phyloP scores from a whole-genome alignment of 2,797 vertebrate species.

The Coregonus sp. region DNA sequence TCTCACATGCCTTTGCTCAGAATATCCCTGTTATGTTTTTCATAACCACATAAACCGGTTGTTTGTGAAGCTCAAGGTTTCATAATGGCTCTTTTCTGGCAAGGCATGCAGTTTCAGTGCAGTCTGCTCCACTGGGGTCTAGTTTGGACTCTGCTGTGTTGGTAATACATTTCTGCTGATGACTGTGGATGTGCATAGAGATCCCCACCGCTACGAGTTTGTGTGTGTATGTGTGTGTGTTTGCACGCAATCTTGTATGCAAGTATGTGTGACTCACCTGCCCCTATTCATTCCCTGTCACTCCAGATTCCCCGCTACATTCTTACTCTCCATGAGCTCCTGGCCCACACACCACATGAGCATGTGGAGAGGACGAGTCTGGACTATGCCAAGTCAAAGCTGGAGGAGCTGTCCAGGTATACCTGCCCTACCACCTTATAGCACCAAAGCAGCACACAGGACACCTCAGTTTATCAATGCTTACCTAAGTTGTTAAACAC shows the following conservation, averaged over 20 bases:
- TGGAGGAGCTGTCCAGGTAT: constrained; percentile 96
- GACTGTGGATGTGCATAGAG: constrained; percentile 32
- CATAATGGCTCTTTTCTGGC: constrained; percentile 64
- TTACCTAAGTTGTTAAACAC: background rate
- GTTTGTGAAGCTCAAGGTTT: constrained; percentile 51
- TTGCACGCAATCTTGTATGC: background rate
- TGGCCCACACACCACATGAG: constrained; percentile 96
- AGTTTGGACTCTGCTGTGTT: constrained; percentile 60
- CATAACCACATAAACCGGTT: constrained; percentile 54
- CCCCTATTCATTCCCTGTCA: constrained; percentile 25
- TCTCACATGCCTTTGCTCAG: constrained; percentile 28
- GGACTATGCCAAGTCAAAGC: constrained; percentile 95
- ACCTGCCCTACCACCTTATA: background rate
- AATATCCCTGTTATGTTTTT: constrained; percentile 50
- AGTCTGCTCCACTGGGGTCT: constrained; percentile 59
- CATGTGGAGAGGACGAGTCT: constrained; percentile 97
- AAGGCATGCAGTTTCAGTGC: constrained; percentile 58
- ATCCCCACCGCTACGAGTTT: constrained; percentile 49
- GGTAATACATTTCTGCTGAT: constrained; percentile 67
- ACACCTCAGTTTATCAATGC: background rate
- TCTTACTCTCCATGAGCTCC: constrained; percentile 91
- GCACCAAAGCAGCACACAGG: background rate
- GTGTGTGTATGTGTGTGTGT: constrained; percentile 20
- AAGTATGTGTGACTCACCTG: constrained; percentile 9
- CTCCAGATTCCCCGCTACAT: constrained; percentile 95